Conservation (phyloP, 2,113 vertebrate species). For the Menura novaehollandiae region DNA sequence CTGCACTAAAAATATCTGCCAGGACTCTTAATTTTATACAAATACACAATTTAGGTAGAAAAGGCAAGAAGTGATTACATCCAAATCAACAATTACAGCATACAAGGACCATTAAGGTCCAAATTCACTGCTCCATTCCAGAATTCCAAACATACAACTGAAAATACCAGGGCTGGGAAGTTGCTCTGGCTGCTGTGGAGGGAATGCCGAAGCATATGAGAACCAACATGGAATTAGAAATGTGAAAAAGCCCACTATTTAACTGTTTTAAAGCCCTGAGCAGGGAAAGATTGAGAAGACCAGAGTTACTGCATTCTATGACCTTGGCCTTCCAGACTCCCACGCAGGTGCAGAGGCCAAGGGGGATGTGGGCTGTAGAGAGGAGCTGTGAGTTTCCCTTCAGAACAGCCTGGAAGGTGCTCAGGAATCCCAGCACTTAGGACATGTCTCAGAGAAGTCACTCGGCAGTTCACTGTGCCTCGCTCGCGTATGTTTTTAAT, state of each 20-base stretch:
- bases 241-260: neutral
- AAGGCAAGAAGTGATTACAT: rapidly evolving
- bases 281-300: neutral
- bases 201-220: neutral
- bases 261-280: neutral
- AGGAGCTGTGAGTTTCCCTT: neutral
- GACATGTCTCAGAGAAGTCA: neutral
- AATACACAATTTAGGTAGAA: neutral
- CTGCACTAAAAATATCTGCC: neutral
- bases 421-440: neutral
- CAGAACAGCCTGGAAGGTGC: neutral
- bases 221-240: neutral
- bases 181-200: neutral
- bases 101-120: neutral
- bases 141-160: neutral
- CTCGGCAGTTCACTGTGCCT: neutral
- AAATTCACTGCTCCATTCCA: neutral
- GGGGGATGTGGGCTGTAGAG: rapidly evolving
- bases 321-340: neutral
- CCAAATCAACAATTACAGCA: neutral
- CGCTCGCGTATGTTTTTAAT: neutral
- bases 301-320: neutral
- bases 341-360: neutral
- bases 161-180: neutral
- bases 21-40: neutral